These are phyloP conservation scores for Drosophila gunungcola DNA, from an alignment of 1,140 invertebrate species.

Conservation along the genomic window DNA sequence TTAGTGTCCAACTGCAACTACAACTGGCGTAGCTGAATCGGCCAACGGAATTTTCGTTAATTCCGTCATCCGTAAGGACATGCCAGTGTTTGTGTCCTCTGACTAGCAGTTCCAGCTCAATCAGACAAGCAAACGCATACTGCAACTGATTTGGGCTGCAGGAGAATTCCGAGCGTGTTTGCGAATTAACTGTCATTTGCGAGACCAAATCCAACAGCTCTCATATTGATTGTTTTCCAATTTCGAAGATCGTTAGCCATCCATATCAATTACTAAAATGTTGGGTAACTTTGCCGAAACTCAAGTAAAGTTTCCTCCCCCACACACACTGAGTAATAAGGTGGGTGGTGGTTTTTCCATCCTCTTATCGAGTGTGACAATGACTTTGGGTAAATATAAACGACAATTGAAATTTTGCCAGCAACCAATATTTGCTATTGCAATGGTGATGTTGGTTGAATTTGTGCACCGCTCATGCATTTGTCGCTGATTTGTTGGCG, in stretches of 20 bases:
- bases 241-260: slow-evolving; percentile 18
- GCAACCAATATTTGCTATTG: slow-evolving; percentile 75
- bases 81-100: slow-evolving; percentile 30
- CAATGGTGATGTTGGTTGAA: slow-evolving; percentile 4
- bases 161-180: slow-evolving; percentile 15
- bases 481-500: slow-evolving; percentile 77
- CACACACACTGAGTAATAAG: slow-evolving; percentile 14
- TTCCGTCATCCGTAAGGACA: slow-evolving; percentile 62
- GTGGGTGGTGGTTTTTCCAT: slow-evolving; percentile 5
- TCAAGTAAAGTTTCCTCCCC: not conserved
- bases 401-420: slow-evolving; percentile 70
- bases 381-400: slow-evolving; percentile 53
- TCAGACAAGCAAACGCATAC: slow-evolving; percentile 36
- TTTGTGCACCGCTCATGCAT: slow-evolving; percentile 29
- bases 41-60: slow-evolving; percentile 60
- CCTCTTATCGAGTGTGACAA: slow-evolving; percentile 52
- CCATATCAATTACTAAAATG: slow-evolving; percentile 32
- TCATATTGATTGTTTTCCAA: slow-evolving; percentile 19
- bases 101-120: slow-evolving; percentile 49
- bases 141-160: slow-evolving; percentile 37
- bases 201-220: slow-evolving; percentile 19
- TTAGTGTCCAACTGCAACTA: not conserved
- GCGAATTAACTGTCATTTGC: slow-evolving; percentile 47
- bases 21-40: slow-evolving; percentile 35
- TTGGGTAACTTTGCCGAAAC: slow-evolving; percentile 4